Evolutionary conservation across 2,888 invertebrate genomes (phyloP).

Genomic region (Erannis defoliaria): DNA sequence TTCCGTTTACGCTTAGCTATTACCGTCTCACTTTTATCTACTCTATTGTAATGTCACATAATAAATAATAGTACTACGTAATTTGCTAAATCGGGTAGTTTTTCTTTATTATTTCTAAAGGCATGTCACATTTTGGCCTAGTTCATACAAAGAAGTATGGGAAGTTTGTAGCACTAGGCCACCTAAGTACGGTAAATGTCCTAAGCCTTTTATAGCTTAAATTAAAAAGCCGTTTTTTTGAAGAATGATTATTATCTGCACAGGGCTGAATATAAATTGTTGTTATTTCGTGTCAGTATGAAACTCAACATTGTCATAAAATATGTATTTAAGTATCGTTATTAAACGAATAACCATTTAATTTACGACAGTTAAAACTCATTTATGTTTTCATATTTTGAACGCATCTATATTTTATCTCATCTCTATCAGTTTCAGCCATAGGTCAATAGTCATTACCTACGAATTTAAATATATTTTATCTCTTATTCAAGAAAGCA

Average conservation of each 20-base stretch:
- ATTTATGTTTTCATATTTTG: conserved; percentile 25
- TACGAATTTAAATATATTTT: conserved; percentile 55
- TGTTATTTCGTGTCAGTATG: not conserved
- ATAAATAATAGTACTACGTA: too few species aligned
- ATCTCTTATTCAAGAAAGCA: conserved; percentile 55
- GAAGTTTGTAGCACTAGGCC: too few species aligned
- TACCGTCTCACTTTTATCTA: too few species aligned
- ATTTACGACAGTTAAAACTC: conserved; percentile 11
- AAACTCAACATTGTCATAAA: conserved; percentile 1
- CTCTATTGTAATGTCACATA: too few species aligned
- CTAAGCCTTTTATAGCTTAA: too few species aligned
- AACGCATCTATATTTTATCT: conserved; percentile 37
- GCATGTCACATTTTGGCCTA: too few species aligned
- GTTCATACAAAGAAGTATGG: too few species aligned
- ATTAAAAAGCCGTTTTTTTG: too few species aligned
- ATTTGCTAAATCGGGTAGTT: too few species aligned
- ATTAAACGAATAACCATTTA: conserved; percentile 6
- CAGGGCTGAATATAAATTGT: not conserved
- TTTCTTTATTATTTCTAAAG: too few species aligned
- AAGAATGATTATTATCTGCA: not conserved
- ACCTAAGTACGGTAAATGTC: too few species aligned
- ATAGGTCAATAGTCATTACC: conserved; percentile 55
- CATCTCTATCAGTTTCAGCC: conserved; percentile 51
- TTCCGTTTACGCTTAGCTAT: too few species aligned
- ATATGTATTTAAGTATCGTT: not conserved